These are phyloP conservation scores for Synergus umbraculus DNA, from an alignment of 2,888 invertebrate species.

Conservation along the genomic window DNA sequence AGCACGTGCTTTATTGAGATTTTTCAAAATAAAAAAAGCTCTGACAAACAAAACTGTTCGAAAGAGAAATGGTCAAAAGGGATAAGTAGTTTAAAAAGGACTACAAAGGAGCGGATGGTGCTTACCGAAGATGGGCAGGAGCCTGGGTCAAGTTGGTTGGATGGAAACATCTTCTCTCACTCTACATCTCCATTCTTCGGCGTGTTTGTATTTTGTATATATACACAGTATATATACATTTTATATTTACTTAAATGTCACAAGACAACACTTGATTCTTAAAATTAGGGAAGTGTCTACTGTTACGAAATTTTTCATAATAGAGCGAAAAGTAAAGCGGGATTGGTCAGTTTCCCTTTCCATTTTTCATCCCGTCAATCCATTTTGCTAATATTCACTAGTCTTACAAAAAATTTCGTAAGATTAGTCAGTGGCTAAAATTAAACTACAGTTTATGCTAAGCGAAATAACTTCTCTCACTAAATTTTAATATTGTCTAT, in stretches of 20 bases:
- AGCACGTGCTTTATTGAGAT: background rate
- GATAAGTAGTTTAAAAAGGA: constrained; percentile 76
- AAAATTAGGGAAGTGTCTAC: background rate
- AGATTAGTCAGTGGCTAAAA: too few relatives aligned
- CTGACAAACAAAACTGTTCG: background rate
- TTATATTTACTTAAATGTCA: constrained; percentile 15
- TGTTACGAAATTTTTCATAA: background rate
- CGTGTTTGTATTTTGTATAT: constrained; percentile 53
- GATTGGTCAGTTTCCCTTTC: too few relatives aligned
- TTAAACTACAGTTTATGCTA: background rate
- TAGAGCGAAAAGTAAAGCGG: too few relatives aligned
- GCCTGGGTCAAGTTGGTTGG: constrained; percentile 74
- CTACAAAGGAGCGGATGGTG: constrained; percentile 77
- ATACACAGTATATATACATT: constrained; percentile 52
- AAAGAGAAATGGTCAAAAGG: constrained; percentile 67
- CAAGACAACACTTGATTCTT: constrained; percentile 14
- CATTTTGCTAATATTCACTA: too few relatives aligned
- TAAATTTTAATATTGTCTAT: constrained; percentile 4
- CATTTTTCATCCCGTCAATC: too few relatives aligned
- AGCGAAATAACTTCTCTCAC: background rate
- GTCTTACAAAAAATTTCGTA: too few relatives aligned
- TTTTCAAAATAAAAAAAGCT: background rate
- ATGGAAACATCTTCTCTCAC: constrained; percentile 73
- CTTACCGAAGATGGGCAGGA: constrained; percentile 77
- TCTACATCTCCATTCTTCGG: constrained; percentile 61